Conservation (phyloP, 1,140 invertebrate species). For the Drosophila orena region DNA sequence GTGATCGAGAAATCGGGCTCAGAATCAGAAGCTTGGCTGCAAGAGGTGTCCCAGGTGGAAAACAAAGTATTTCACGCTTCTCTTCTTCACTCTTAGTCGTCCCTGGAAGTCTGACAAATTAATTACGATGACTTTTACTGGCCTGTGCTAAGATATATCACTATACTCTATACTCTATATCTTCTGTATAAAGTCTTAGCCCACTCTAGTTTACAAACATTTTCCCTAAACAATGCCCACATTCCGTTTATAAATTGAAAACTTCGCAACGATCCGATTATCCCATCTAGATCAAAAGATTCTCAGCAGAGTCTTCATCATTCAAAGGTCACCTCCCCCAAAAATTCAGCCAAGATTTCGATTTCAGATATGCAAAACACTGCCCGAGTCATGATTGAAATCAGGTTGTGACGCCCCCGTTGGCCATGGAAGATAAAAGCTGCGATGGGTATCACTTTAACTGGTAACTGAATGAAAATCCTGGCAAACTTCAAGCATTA, state of each 20-base stretch:
- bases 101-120: slow-evolving; percentile 16
- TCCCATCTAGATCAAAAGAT: slow-evolving; percentile 30
- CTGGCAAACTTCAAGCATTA: slow-evolving; percentile 67
- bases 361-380: slow-evolving; percentile 68
- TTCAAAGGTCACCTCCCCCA: slow-evolving; percentile 16
- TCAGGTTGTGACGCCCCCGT: slow-evolving; percentile 48
- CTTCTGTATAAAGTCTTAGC: no score
- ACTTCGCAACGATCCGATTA: not conserved
- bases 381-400: slow-evolving; percentile 36
- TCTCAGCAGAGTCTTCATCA: slow-evolving; percentile 1
- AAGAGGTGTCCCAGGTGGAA: slow-evolving; percentile 12
- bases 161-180: no score
- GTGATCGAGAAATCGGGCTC: slow-evolving; percentile 37
- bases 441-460: slow-evolving; percentile 37
- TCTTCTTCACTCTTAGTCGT: slow-evolving; percentile 7
- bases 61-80: slow-evolving; percentile 71
- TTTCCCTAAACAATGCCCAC: not conserved
- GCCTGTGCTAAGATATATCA: not conserved
- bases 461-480: slow-evolving; percentile 34
- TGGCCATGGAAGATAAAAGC: slow-evolving; percentile 20
- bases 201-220: no score
- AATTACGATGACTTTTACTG: slow-evolving; percentile 17
- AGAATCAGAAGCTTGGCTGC: slow-evolving; percentile 30
- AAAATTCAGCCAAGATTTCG: slow-evolving; percentile 52
- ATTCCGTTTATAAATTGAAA: not conserved